phyloP scores from a whole-genome alignment of 1,140 invertebrate species.

The Aradophagus sp. region DNA sequence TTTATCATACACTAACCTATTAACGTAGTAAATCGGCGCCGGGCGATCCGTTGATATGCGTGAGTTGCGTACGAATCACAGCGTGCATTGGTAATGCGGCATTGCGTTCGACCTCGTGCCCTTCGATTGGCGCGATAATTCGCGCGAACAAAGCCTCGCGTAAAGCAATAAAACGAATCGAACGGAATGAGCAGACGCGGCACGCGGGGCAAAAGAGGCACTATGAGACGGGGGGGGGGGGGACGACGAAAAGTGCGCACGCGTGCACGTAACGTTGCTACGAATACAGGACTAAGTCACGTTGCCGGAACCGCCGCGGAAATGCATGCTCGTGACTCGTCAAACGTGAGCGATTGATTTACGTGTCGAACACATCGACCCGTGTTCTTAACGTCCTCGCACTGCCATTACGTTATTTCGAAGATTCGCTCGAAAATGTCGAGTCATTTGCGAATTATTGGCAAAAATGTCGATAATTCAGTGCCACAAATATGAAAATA shows the following conservation, averaged over 20 bases:
- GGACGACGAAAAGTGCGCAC: slow-evolving; percentile 27
- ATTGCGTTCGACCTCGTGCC: slow-evolving; percentile 46
- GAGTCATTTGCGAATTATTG: no score
- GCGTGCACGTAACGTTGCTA: slow-evolving; percentile 33
- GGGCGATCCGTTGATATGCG: slow-evolving; percentile 42
- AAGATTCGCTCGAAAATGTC: neutral
- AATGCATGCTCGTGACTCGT: slow-evolving; percentile 66
- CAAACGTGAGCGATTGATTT: slow-evolving; percentile 60
- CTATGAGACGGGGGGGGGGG: slow-evolving; percentile 2
- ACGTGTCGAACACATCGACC: slow-evolving; percentile 49
- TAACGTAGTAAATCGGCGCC: slow-evolving; percentile 63
- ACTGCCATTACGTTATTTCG: slow-evolving; percentile 9
- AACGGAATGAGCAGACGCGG: slow-evolving; percentile 17
- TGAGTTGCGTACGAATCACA: slow-evolving; percentile 58
- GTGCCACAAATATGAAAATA: no score
- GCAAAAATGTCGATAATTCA: no score
- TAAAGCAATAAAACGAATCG: slow-evolving; percentile 23
- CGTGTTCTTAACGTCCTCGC: slow-evolving; percentile 31
- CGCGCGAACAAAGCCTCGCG: slow-evolving; percentile 18
- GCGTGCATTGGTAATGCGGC: slow-evolving; percentile 61
- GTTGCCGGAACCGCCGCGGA: slow-evolving; percentile 67
- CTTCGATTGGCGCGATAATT: slow-evolving; percentile 25
- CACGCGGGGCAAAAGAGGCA: no score
- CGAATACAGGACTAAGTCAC: slow-evolving; percentile 62
- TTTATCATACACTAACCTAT: slow-evolving; percentile 61